Evolutionary conservation across 2,797 vertebrate genomes (phyloP).

Genomic region (Emys orbicularis): DNA sequence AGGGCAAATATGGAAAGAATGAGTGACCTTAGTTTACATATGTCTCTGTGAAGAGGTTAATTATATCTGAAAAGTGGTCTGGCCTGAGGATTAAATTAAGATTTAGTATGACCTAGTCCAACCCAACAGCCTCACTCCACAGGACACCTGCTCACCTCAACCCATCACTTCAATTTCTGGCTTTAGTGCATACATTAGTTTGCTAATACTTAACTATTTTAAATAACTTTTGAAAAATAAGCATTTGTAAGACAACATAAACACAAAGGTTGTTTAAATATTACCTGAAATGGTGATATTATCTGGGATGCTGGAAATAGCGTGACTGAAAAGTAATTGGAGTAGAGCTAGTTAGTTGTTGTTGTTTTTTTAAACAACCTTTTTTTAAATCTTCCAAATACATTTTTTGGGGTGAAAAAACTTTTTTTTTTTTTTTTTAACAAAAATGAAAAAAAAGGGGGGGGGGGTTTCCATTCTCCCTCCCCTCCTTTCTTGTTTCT

Average conservation of each 20-base stretch:
- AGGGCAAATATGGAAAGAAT: background rate
- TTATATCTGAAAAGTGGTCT: background rate
- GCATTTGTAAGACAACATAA: background rate
- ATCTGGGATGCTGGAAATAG: background rate
- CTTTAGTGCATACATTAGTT: rapidly evolving
- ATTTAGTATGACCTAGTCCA: background rate
- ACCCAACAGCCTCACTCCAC: background rate
- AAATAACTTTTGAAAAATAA: no score
- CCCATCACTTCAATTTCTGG: background rate
- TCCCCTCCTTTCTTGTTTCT: background rate
- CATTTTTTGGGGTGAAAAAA: no score
- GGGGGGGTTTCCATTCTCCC: background rate
- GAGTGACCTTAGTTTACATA: background rate
- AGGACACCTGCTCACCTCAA: background rate
- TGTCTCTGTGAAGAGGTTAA: background rate
- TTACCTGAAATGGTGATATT: background rate
- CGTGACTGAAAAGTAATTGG: background rate
- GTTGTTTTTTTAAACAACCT: background rate
- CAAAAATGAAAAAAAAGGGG: no score
- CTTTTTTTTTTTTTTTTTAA: no score
- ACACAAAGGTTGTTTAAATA: background rate
- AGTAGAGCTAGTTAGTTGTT: background rate
- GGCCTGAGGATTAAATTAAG: background rate
- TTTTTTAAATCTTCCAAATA: no score
- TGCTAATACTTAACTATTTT: background rate